Base-by-base conservation (phyloP, 2,113 vertebrate genomes). In the Platichthys flesus region DNA sequence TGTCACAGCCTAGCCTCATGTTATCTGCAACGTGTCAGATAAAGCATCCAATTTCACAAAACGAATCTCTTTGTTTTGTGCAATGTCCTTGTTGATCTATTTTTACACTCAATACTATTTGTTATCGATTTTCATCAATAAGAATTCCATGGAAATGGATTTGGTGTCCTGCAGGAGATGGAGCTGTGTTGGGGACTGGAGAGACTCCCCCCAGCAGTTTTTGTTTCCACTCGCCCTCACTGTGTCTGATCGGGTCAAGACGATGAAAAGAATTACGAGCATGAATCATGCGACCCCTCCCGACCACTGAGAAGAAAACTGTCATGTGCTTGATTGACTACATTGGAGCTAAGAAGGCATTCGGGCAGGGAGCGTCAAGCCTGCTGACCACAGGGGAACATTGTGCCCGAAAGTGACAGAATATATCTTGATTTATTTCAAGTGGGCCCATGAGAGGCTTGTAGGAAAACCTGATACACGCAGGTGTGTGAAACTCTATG, bases 381-480 rank as follows among this genome's bases (percentile, higher is more conserved):
- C 74, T 81, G 73, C 70, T 76, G 78, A 79, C 70, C 82, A 55
- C 15, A 14, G 66, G 15, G 45, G 49, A 89, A 79, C 68, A 45
- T 67, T 84, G 59, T 77, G 47, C 79, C 79, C 69, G 28, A 74
- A 76, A 86, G 23, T 70, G 82, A 73, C 20, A 35, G 66, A 88
- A 83, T 83, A 69, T 57, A 10, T 78, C 42, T 81, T 87, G 75
- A 87, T 89, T 90, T 83, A 90, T 83, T 61, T 58, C 26, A 63
- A 56, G 21, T n/a, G 15, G 60, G 60, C 54, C 37, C 35, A 21
- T 67, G 70, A 40, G 60, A 10, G 40, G 61, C 54, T 76, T 76
- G 28, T 42, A 55, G 62, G 61, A 69, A 67, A 89, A 91, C 74
- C 52, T 40, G 81, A 91, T 89, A 85, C 26, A 10, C 55, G 23